Evolutionary conservation across 2,113 vertebrate genomes (phyloP).

Genomic region (Corythornis madagascariensis): DNA sequence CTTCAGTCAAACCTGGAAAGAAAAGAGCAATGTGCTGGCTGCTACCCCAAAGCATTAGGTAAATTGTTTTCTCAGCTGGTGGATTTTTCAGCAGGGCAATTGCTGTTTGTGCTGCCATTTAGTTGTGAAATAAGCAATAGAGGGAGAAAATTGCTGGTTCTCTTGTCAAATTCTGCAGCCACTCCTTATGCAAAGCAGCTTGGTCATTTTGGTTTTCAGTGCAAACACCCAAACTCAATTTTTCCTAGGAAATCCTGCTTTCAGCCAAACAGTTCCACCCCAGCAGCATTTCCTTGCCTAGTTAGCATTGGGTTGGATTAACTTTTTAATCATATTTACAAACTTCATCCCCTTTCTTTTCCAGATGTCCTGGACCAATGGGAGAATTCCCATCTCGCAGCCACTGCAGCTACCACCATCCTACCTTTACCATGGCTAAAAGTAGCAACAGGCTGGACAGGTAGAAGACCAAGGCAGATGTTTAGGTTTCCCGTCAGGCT

Average conservation of each 20-base stretch:
- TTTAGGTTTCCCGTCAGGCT: neutral
- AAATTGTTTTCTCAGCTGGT: neutral
- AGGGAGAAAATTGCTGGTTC: neutral
- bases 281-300: rapidly evolving
- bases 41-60: rapidly evolving
- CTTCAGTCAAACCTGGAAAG: neutral
- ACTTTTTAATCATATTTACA: neutral
- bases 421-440: neutral
- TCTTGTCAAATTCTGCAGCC: neutral
- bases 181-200: neutral
- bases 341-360: neutral
- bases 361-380: neutral
- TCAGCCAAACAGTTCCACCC: neutral
- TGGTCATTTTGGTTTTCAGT: neutral
- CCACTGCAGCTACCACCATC: neutral
- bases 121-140: neutral
- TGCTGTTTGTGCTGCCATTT: neutral
- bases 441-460: neutral
- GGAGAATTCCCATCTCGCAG: neutral
- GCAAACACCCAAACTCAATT: neutral
- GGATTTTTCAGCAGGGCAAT: neutral
- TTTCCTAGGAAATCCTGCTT: neutral
- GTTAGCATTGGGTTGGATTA: neutral
- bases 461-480: neutral
- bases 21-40: neutral